phyloP scores from a whole-genome alignment of 2,113 vertebrate genomes.

The Aplodontia rufa region DNA sequence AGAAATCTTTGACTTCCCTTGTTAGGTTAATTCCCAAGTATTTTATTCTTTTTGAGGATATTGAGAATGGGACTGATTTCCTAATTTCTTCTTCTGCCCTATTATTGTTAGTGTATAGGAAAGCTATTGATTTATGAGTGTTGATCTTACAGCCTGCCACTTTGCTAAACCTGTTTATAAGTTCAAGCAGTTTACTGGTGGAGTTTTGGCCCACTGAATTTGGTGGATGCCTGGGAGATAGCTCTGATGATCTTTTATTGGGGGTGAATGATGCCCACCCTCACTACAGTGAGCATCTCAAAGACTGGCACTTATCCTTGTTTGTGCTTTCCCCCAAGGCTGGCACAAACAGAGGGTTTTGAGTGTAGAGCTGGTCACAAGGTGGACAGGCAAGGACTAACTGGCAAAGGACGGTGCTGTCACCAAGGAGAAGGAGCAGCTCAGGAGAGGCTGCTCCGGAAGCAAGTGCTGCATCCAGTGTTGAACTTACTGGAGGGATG shows the following conservation, averaged over 20 bases:
- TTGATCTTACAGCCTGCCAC: too few relatives aligned
- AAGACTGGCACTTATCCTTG: neutral
- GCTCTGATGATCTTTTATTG: neutral
- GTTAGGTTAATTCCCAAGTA: too few relatives aligned
- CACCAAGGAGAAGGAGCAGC: neutral
- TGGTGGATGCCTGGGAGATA: neutral
- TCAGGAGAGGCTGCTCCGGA: neutral
- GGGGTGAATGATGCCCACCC: neutral
- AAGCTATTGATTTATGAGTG: too few relatives aligned
- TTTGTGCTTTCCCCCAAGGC: neutral
- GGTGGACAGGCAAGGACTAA: neutral
- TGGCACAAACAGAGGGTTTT: neutral
- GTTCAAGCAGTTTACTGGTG: too few relatives aligned
- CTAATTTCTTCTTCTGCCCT: too few relatives aligned
- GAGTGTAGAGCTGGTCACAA: neutral
- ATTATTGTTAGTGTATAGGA: too few relatives aligned
- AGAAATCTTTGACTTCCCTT: too few relatives aligned
- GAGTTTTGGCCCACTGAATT: too few relatives aligned
- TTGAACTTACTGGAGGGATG: neutral
- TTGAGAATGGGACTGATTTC: too few relatives aligned
- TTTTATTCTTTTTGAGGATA: too few relatives aligned
- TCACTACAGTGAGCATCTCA: neutral
- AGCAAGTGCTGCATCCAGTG: neutral
- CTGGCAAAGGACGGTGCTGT: neutral
- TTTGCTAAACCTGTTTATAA: too few relatives aligned